Evolutionary conservation across 2,797 vertebrate species (phyloP), one percentile per base, ranked within the genome.

Genomic region (Rhinogobio ventralis): DNA sequence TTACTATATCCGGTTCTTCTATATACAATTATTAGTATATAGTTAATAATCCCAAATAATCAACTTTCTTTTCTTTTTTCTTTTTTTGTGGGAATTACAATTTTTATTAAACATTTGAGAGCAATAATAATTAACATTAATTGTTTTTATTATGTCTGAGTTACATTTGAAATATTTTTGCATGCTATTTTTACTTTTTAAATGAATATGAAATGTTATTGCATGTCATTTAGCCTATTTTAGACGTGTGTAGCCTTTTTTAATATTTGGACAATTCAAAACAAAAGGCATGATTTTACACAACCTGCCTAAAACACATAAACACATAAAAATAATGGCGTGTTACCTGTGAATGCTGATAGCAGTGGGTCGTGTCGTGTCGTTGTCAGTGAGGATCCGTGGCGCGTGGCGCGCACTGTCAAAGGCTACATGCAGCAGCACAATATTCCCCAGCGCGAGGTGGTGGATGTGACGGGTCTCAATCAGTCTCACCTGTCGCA

Each of bases 341-440:
- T 42, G n/a, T 81, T 69, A 0, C 10, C 33, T 30, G 17, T 46
- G 76, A 75, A 23, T 49, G 33, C 25, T 55, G n/a, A 42, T 57
- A 7, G 8, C 7, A 19, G 14, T 79, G 39, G 11, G 3, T 28
- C 13, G n/a, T 71, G 42, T 71, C 39, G 30, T 76, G 51, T 76
- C 6, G 53, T 57, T 74, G 76, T 36, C 68, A 99, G 98, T 1
- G 98, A 98, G 94, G 98, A 99, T 90, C 98, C 98, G 0, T 99
- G 98, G 98, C 96, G 98, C 74, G 97, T 97, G 25, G 98, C 98
- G 55, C 98, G 98, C 92, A 99, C 98, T 95, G 98, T 99, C 94
- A 99, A 99, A 94, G 96, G 97, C 46, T 99, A 99, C 95, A 99
- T 99, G 98, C 98, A 99, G 90, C 98, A 99, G 86, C 98, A 99